phyloP scores from a whole-genome alignment of 37 sponge, comb jelly and placozoan genomes.

The Geodia barretti region DNA sequence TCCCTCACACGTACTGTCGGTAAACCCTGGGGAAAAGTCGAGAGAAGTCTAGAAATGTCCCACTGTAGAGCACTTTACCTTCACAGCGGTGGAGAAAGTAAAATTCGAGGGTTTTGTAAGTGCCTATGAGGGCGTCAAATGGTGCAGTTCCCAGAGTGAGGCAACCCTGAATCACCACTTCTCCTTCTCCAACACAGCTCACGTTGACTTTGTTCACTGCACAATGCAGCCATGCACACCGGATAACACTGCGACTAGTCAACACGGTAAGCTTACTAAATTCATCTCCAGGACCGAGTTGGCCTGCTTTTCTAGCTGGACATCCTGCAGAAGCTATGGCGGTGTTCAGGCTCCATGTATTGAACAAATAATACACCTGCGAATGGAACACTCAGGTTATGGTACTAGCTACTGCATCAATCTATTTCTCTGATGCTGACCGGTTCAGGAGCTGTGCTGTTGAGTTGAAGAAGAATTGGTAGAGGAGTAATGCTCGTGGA shows the following conservation, averaged over 20 bases:
- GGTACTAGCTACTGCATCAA: too few relatives aligned
- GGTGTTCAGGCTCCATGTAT: neutral
- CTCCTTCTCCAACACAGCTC: conserved; percentile 9
- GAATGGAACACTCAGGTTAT: too few relatives aligned
- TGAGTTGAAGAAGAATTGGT: neutral
- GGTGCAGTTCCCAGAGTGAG: conserved; percentile 42
- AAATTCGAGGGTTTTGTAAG: conserved; percentile 30
- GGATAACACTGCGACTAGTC: too few relatives aligned
- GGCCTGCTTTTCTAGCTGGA: neutral
- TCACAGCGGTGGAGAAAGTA: conserved; percentile 9
- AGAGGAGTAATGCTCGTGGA: neutral
- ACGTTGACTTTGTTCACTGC: conserved; percentile 1
- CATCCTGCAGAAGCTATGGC: conserved; percentile 13
- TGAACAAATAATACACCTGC: neutral
- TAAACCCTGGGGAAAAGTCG: too few relatives aligned
- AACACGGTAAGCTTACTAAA: neutral
- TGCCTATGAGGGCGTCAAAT: conserved; percentile 21
- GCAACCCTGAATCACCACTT: conserved; percentile 14
- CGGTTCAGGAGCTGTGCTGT: neutral
- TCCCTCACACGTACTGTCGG: too few relatives aligned
- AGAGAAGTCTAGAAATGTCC: neutral
- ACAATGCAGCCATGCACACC: neutral
- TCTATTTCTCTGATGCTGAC: too few relatives aligned
- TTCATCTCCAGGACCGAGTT: conserved; percentile 1
- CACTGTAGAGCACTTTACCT: neutral